Percentiles rank a stretch among this genome's conserved stretches.
phyloP scores from a whole-genome alignment of 2,888 invertebrate genomes.

The Nipponacmea schrenckii region DNA sequence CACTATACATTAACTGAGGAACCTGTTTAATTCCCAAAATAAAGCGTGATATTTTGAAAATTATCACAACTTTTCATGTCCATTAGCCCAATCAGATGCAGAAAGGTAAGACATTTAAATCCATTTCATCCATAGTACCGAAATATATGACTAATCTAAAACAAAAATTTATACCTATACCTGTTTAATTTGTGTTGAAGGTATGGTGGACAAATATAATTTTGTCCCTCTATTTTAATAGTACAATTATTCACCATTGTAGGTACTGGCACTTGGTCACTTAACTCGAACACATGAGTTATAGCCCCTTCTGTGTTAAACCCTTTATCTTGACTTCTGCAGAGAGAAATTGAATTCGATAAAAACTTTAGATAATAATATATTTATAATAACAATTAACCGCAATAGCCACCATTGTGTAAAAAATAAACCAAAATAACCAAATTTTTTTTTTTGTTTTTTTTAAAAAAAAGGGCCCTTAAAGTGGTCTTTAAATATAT shows the following conservation, averaged over 20 bases:
- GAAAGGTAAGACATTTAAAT: too few species aligned
- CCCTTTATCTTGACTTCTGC: conserved; percentile 61
- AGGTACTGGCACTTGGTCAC: conserved; percentile 30
- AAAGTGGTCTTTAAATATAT: too few species aligned
- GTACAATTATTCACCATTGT: conserved; percentile 8
- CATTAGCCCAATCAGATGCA: too few species aligned
- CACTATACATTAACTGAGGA: too few species aligned
- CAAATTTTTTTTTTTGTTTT: neutral
- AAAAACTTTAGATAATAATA: neutral
- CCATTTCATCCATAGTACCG: too few species aligned
- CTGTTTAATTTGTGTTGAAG: conserved; percentile 32
- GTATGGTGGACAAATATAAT: conserved; percentile 31
- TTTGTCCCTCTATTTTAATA: conserved; percentile 3
- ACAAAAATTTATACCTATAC: conserved; percentile 23
- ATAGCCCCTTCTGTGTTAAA: conserved; percentile 58
- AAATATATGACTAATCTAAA: too few species aligned
- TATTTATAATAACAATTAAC: neutral
- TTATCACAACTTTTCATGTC: too few species aligned
- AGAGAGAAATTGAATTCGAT: conserved; percentile 18
- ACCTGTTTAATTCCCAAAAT: too few species aligned
- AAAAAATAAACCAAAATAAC: neutral
- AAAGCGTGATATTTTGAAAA: too few species aligned
- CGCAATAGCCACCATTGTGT: neutral
- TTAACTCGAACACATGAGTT: conserved; percentile 55
- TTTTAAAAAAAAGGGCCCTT: neutral